Base-by-base conservation (phyloP, 2,113 vertebrate species). In the Protobothrops mucrosquamatus region DNA sequence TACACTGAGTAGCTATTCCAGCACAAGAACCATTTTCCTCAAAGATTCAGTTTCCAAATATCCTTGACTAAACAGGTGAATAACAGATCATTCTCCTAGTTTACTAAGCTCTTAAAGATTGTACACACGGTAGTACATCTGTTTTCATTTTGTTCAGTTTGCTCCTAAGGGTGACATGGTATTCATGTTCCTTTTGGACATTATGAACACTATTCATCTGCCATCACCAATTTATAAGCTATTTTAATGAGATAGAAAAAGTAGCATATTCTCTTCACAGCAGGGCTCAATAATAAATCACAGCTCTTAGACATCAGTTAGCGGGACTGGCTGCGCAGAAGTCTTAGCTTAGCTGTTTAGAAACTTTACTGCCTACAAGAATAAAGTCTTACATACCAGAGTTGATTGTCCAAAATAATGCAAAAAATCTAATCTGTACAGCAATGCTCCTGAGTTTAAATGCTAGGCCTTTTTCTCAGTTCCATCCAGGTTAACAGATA, bases 41-140 rank as follows among this genome's bases (percentile, higher is more conserved):
- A 26, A 55, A 29, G 24, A 43, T 85, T 39, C n/a, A 22, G 56
- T 81, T 93, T 94, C 92, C 55, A 94, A 34, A 90, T 94, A 92
- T 55, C 56, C 34, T 93, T 7, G 43, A 86, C 51, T 94, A 90
- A 94, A 94, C 56, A 55, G 34, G 56, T 90, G 85, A 85, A 34
- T 56, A 34, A 9, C 22, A 85, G 29, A 34, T 74, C 69, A 74
- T 34, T 34, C n/a, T 74, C n/a, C 69, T 74, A 74, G 18, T 2
- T n/a, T 34, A 39, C 6, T 3, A 39, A 74, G 69, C 69, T 18
- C 14, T 74, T 74, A 86, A 46, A 86, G 22, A 43, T 92, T 90
- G 93, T 94, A 12, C 3, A 22, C 11, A 26, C 1, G 1, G 24
- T 90, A 91, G 91, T 89, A 34, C n/a, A 74, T 18, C 11, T 64